These are phyloP conservation scores for Esox niger DNA, from an alignment of 2,113 vertebrate species.

Conservation along the genomic window DNA sequence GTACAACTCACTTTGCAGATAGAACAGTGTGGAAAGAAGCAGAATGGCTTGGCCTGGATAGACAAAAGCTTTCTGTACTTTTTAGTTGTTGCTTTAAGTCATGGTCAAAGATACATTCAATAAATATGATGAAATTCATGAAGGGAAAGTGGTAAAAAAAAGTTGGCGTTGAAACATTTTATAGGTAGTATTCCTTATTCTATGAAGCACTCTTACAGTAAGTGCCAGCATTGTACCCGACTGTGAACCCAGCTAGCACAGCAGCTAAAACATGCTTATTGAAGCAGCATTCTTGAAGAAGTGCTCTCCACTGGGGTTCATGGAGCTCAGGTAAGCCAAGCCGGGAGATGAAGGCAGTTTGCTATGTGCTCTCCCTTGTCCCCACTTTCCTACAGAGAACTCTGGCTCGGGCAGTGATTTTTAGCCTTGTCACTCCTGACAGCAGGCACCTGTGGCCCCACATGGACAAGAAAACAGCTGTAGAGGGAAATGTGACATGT, in stretches of 20 bases:
- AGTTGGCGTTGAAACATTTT: conserved; percentile 29
- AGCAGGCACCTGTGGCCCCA: conserved; percentile 23
- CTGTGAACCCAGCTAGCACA: not conserved
- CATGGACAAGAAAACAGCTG: conserved; percentile 6
- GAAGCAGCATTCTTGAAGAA: conserved; percentile 26
- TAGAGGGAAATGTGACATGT: conserved; percentile 24
- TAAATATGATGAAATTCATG: too few species aligned
- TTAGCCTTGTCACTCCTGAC: conserved; percentile 29
- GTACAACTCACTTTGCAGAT: conserved; percentile 9
- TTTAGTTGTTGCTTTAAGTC: too few species aligned
- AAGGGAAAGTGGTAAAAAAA: conserved; percentile 17
- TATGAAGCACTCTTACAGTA: conserved; percentile 13
- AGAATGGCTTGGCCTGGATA: too few species aligned
- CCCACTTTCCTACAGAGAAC: conserved; percentile 35
- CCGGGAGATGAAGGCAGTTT: conserved; percentile 19
- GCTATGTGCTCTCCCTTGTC: not conserved
- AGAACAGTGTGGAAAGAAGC: conserved; percentile 1
- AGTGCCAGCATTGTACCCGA: conserved; percentile 28
- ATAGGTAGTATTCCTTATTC: conserved; percentile 42
- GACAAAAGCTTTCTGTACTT: too few species aligned
- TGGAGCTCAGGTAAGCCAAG: conserved; percentile 37
- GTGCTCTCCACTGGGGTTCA: conserved; percentile 26
- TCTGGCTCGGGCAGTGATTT: conserved; percentile 24
- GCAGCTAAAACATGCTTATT: conserved; percentile 45
- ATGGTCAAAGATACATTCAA: too few species aligned